A percentile compares a stretch with the other conserved stretches of the same genome.
phyloP scores from a whole-genome alignment of 2,888 invertebrate genomes.

The Bimastos eiseni region DNA sequence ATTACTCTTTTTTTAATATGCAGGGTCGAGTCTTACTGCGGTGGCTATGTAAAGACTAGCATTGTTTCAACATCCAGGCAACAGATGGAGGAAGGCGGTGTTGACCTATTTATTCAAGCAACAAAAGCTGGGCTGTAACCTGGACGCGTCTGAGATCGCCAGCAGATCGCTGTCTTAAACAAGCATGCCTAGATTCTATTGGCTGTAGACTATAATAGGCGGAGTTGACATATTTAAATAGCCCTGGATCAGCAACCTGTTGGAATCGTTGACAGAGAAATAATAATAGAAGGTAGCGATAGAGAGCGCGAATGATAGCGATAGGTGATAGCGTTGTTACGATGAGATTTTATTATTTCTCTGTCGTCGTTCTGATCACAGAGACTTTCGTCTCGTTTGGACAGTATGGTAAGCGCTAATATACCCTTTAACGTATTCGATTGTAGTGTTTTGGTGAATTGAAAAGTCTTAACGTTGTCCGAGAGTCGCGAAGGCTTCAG shows the following conservation, averaged over 20 bases:
- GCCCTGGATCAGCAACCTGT: neutral
- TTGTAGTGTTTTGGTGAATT: neutral
- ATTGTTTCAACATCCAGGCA: neutral
- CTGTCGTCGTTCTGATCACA: neutral
- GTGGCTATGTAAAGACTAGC: too few species aligned
- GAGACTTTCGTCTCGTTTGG: neutral
- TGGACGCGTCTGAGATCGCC: neutral
- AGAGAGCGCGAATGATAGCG: neutral
- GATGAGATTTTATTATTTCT: neutral
- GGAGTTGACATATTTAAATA: conserved; percentile 1
- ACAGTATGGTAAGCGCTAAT: neutral
- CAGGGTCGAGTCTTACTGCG: too few species aligned
- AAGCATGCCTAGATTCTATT: neutral
- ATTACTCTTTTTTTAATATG: too few species aligned
- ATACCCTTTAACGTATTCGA: neutral
- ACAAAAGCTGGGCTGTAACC: neutral
- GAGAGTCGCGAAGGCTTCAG: neutral
- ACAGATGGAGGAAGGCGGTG: neutral
- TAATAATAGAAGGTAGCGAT: neutral
- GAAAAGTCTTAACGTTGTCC: neutral
- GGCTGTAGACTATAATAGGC: neutral
- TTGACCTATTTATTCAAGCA: neutral
- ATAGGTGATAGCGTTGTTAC: neutral
- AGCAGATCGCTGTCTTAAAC: too few species aligned
- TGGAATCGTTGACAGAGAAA: neutral